Evolutionary conservation across 1,140 invertebrate species (phyloP), one percentile per base, ranked within the genome.

Genomic region (Lordiphosa mommai): DNA sequence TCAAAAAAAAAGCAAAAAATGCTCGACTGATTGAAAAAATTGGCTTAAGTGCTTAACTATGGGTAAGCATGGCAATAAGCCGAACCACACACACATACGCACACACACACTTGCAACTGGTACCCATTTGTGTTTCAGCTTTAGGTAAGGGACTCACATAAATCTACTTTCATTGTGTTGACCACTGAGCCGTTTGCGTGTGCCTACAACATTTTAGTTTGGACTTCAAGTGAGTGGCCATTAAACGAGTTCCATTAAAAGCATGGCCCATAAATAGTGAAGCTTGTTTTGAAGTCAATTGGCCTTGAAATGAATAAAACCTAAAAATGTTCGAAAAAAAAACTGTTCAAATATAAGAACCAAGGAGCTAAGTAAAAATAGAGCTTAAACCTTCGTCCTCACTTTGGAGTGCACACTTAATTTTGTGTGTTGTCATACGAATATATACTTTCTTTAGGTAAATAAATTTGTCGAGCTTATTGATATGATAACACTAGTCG

Each of bases 61-160:
- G 41, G 61, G 71, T 73, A 61, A 67, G 58, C 71, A 67, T 41
- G 72, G 61, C 77, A 59, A 68, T 68, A 84, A 84, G 66, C 69
- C 36, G 44, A 53, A 37, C 40, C 37, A 27, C 41, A 61, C 59
- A 66, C 55, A 56, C 36, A 43, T 16, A 10, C 7, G 17, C 34
- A 33, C 55, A 37, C 30, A 16, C 36, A 23, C 44, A 30, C 46
- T 41, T 34, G 20, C 3, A 23, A 8, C 8, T 59, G 53, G 44
- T 17, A 67, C 61, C 61, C 61, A 49, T 57, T 57, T 66, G 23
- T 20, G 16, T 41, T 1, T 50, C 67, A 67, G 63, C 52, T 27
- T 63, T 32, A 10, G 27, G 33, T 32, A 27, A 48, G 43, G 48
- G 43, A 43, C 61, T 32, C 20, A 66, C 61, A 66, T 58, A 67